phyloP scores from a whole-genome alignment of 2,797 vertebrate genomes.

The Melanotaenia nigrans region DNA sequence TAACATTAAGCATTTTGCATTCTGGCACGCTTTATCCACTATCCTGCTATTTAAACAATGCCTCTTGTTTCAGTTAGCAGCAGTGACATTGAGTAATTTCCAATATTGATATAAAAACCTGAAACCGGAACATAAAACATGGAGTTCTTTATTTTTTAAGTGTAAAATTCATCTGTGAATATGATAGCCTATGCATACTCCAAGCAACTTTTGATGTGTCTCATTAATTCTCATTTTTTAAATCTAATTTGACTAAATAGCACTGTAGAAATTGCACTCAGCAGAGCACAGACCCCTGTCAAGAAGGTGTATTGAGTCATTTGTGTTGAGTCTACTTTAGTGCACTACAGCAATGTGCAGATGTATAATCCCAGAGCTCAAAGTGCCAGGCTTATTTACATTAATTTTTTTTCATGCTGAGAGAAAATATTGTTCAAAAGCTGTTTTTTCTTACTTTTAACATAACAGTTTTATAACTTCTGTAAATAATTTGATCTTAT shows the following conservation, averaged over 20 bases:
- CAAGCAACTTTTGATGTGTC: neutral
- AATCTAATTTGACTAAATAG: neutral
- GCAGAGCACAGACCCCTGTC: constrained; percentile 1
- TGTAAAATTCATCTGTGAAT: neutral
- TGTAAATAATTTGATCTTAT: neutral
- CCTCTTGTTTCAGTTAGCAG: neutral
- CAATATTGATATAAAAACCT: neutral
- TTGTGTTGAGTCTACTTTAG: neutral
- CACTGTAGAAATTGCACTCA: neutral
- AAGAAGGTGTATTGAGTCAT: neutral
- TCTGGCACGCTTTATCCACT: neutral
- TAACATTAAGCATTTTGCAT: constrained; percentile 12
- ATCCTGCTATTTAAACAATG: neutral
- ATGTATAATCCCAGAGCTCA: neutral
- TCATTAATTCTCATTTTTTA: constrained; percentile 8
- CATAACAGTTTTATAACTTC: neutral
- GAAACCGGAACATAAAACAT: neutral
- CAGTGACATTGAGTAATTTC: neutral
- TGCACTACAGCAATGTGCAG: neutral
- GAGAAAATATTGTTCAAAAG: neutral
- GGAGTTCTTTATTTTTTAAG: neutral
- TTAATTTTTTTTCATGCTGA: neutral
- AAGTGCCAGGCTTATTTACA: neutral
- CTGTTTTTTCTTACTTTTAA: neutral
- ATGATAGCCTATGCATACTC: neutral